Conservation (phyloP, 2,797 vertebrate genomes). For the Periparus ater region DNA sequence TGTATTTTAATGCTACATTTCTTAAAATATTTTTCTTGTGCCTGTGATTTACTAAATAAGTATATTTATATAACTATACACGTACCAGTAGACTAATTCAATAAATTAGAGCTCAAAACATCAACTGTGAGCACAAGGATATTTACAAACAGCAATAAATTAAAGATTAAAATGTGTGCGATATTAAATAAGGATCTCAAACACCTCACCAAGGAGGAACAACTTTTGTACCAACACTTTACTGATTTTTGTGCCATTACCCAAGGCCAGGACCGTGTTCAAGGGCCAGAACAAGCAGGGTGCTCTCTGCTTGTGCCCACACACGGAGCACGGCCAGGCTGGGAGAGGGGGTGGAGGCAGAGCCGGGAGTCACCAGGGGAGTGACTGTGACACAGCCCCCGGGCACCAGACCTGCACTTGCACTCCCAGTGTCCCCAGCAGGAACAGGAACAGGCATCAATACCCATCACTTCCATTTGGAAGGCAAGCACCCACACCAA, state of each 20-base stretch:
- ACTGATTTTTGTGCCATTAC: rapidly evolving
- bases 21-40: not conserved
- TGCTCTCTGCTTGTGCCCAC: rapidly evolving
- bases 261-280: rapidly evolving
- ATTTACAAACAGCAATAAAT: slow-evolving; percentile 69
- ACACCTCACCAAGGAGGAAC: not conserved
- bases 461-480: rapidly evolving
- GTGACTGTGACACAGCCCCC: rapidly evolving
- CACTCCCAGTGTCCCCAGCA: rapidly evolving
- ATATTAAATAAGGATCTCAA: slow-evolving; percentile 13
- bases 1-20: not conserved
- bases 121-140: not conserved
- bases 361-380: no score
- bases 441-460: not conserved
- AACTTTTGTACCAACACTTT: not conserved
- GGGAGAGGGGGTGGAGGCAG: rapidly evolving
- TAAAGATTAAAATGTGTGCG: not conserved
- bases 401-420: rapidly evolving
- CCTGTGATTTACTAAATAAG: not conserved
- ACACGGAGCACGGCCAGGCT: rapidly evolving
- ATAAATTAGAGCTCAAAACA: slow-evolving; percentile 58
- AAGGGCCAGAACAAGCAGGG: not conserved
- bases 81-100: not conserved
- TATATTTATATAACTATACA: not conserved
- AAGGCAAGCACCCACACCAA: not conserved